These are phyloP conservation scores for Jacana jacana DNA, from an alignment of 2,113 vertebrate genomes.

Conservation along the genomic window DNA sequence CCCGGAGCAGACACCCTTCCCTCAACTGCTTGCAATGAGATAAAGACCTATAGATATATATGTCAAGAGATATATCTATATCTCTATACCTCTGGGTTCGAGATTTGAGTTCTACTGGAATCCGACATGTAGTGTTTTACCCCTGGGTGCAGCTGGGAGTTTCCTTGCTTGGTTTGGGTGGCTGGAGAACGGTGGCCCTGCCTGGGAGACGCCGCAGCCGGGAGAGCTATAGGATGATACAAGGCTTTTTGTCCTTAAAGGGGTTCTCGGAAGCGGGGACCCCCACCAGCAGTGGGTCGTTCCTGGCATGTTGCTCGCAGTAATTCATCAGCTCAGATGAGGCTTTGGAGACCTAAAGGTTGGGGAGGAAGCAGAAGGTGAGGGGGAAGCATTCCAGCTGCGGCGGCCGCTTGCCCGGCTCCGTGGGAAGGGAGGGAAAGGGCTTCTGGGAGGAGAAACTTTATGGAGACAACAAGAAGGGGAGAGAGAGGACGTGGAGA, in stretches of 20 bases:
- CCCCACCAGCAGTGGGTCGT: slow-evolving; percentile 91
- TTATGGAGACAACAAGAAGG: fast-evolving
- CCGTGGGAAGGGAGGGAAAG: not conserved
- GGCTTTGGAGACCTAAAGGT: slow-evolving; percentile 89
- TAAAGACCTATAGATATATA: no score
- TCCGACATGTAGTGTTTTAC: not conserved
- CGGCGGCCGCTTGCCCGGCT: not conserved
- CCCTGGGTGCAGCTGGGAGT: not conserved
- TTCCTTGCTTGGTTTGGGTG: not conserved
- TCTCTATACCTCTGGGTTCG: not conserved
- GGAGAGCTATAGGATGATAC: slow-evolving; percentile 88
- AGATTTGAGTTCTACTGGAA: not conserved
- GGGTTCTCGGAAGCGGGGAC: slow-evolving; percentile 95
- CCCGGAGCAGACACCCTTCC: not conserved
- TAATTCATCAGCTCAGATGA: slow-evolving; percentile 94
- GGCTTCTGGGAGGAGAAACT: not conserved
- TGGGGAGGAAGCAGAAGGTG: not conserved
- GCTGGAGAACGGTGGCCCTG: not conserved
- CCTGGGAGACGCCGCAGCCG: not conserved
- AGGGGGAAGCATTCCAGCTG: not conserved
- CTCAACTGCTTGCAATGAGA: not conserved
- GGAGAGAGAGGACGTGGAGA: not conserved
- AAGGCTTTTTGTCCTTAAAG: slow-evolving; percentile 98
- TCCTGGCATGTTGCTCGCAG: slow-evolving; percentile 93
- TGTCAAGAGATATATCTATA: no score